These are phyloP conservation scores for Heliconius ethilla DNA, from an alignment of 2,888 invertebrate genomes.

Conservation along the genomic window DNA sequence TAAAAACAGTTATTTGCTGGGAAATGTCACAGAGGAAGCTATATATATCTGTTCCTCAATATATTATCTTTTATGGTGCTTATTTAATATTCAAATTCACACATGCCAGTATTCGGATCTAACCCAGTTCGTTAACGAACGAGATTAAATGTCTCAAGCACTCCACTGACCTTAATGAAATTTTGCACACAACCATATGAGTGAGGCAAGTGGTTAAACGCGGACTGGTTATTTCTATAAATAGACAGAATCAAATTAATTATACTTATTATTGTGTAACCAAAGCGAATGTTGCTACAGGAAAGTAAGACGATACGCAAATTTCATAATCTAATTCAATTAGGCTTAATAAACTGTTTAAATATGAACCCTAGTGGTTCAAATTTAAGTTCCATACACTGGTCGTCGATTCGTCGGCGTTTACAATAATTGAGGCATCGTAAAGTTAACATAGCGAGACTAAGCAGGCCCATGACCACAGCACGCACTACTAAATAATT, in stretches of 20 bases:
- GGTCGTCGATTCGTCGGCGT: constrained; percentile 43
- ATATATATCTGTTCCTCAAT: constrained; percentile 45
- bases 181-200: constrained; percentile 38
- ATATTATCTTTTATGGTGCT: constrained; percentile 43
- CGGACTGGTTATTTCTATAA: constrained; percentile 33
- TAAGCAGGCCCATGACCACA: constrained; percentile 49
- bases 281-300: constrained; percentile 25
- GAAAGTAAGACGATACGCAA: constrained; percentile 31
- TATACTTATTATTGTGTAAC: constrained; percentile 31
- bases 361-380: constrained; percentile 17
- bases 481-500: constrained; percentile 46
- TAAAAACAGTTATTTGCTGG: constrained; percentile 38
- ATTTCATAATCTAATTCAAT: constrained; percentile 31
- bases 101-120: constrained; percentile 40
- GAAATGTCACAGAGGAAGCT: constrained; percentile 43
- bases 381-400: constrained; percentile 18
- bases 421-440: constrained; percentile 48
- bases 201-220: constrained; percentile 31
- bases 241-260: constrained; percentile 34
- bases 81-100: constrained; percentile 45
- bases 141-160: constrained; percentile 40
- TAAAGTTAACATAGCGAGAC: constrained; percentile 51
- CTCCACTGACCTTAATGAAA: constrained; percentile 42
- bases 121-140: constrained; percentile 37
- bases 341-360: neutral